Percentiles rank a stretch among this genome's conserved stretches.
These are phyloP conservation scores for Caranx melampygus DNA, from an alignment of 2,113 vertebrate species.

Conservation along the genomic window DNA sequence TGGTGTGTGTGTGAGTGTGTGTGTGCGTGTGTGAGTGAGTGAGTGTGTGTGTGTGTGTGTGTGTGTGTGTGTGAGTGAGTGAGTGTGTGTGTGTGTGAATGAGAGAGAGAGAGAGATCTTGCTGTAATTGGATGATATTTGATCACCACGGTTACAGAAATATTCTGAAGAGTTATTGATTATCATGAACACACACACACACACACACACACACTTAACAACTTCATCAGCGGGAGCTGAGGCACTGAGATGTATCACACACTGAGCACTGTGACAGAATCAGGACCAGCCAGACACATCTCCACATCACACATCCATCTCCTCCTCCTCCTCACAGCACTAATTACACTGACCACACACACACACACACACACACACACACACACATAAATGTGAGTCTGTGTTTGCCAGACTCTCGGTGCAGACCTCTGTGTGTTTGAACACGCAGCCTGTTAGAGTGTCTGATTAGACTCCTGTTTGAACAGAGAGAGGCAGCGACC, in stretches of 20 bases:
- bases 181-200: neutral
- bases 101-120: neutral
- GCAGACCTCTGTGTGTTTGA: conserved; percentile 74
- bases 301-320: conserved; percentile 47
- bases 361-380: conserved; percentile 24
- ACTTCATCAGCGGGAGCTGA: conserved; percentile 36
- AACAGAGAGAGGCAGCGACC: conserved; percentile 72
- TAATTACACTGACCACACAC: conserved; percentile 62
- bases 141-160: neutral
- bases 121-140: conserved; percentile 19
- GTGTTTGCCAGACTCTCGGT: conserved; percentile 73
- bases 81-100: too few relatives aligned
- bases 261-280: conserved; percentile 53
- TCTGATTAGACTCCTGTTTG: conserved; percentile 80
- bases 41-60: neutral
- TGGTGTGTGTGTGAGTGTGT: neutral
- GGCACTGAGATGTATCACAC: conserved; percentile 42
- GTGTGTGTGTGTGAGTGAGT: neutral
- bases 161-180: neutral
- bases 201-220: neutral
- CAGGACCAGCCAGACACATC: conserved; percentile 54
- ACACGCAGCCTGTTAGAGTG: conserved; percentile 75
- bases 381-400: conserved; percentile 49
- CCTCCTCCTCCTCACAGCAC: conserved; percentile 31
- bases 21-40: neutral